These are phyloP conservation scores for Leptopterna dolabrata DNA, from an alignment of 2,888 invertebrate genomes.

Conservation along the genomic window DNA sequence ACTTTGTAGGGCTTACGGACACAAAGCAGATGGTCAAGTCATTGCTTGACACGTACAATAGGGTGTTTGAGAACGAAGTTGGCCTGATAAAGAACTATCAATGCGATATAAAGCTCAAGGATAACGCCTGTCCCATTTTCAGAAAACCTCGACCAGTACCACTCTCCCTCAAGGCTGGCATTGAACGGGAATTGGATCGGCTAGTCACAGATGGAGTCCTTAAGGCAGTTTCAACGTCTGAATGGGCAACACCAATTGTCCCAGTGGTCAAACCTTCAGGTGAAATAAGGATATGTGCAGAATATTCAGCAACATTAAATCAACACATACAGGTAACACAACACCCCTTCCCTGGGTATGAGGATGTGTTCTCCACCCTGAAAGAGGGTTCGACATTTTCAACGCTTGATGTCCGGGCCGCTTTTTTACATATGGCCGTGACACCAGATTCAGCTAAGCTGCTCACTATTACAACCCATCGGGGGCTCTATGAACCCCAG, in stretches of 20 bases:
- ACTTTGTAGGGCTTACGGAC: background rate
- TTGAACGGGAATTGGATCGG: background rate
- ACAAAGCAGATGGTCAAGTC: background rate
- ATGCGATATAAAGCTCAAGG: background rate
- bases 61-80: background rate
- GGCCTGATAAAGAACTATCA: background rate
- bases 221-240: background rate
- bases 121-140: background rate
- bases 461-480: background rate
- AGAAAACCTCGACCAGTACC: constrained; percentile 25
- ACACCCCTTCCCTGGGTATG: constrained; percentile 4
- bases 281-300: constrained; percentile 64
- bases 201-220: background rate
- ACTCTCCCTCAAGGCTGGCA: background rate
- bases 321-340: constrained; percentile 31
- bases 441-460: background rate
- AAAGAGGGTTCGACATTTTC: background rate
- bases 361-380: background rate
- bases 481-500: background rate
- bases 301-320: constrained; percentile 65
- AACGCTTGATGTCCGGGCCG: background rate
- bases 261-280: constrained; percentile 65
- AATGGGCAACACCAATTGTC: constrained; percentile 66
- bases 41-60: background rate
- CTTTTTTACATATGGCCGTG: background rate